Evolutionary conservation across 1,140 invertebrate genomes (phyloP), one percentile per base, ranked within the genome.

Genomic region (Drosophila willistoni): DNA sequence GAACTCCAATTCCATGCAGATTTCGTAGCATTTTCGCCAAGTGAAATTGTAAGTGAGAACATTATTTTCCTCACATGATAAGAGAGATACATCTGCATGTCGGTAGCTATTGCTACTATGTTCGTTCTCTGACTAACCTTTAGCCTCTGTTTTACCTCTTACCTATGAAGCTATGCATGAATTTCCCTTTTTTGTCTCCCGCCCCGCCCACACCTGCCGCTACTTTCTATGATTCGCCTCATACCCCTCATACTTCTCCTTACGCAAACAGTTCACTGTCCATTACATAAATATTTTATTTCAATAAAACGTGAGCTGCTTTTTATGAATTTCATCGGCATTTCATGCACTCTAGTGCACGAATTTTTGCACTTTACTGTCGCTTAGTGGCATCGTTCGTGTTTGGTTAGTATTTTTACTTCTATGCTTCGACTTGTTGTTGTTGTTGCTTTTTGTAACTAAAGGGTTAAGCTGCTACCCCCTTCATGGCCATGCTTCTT

Each of bases 261-360:
- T 54, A 76, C 73, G 72, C 77, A 84, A 84, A 85, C 77, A 77
- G 77, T 86, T 87, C 83, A 87, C 84, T 87, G 86, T 82, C 86
- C 86, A 90, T 90, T 90, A 90, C 77, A 90, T 90, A 90, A 90
- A 90, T 90, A 90, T 90, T 90, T 90, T 90, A 90, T 90, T 90
- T 90, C 86, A 86, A 90, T 90, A 90, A 90, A 90, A 90, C 86
- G 86, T 90, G 86, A 90, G 86, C 79, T 71, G 87, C 44, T 90
- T 90, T 90, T 90, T 90, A 90, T 90, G 87, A 90, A 90, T 90
- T 87, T 90, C 82, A 90, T 87, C 86, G 87, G 71, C 80, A 83
- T 90, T 90, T 86, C 81, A 83, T 90, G 84, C 77, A 84, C 75
- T 78, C 76, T 65, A 73, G 74, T 78, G 77, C 77, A 78, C 77